Percentiles rank a stretch among this genome's conserved stretches.
Conservation (phyloP, 2,113 vertebrate species). For the Cygnus atratus region DNA sequence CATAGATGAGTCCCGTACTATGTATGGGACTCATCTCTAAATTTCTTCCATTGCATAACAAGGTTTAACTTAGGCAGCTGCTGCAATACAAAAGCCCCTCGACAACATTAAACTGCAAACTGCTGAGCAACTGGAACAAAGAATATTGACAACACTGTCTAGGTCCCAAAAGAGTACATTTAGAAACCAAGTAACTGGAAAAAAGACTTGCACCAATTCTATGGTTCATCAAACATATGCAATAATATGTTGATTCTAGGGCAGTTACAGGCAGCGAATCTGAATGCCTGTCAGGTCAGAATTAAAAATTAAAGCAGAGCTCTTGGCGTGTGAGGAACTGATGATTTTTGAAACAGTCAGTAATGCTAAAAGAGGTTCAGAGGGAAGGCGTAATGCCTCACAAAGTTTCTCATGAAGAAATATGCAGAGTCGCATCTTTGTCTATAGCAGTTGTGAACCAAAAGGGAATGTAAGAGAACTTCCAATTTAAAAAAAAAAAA, state of each 20-base stretch:
- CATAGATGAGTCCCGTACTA: neutral
- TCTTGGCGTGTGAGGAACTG: conserved; percentile 9
- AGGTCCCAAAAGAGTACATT: conserved; percentile 39
- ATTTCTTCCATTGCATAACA: neutral
- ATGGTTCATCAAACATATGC: conserved; percentile 46
- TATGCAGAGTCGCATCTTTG: neutral
- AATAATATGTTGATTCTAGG: conserved; percentile 48
- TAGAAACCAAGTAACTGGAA: conserved; percentile 64
- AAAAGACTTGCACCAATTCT: conserved; percentile 43
- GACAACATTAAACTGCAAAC: conserved; percentile 29
- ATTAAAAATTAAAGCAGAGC: conserved; percentile 61
- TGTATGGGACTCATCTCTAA: neutral
- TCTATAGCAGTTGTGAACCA: neutral
- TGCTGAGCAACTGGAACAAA: conserved; percentile 54
- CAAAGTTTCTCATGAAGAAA: neutral
- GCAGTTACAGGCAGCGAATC: conserved; percentile 14
- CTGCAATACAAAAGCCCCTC: neutral
- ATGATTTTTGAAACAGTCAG: neutral
- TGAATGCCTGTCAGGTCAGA: conserved; percentile 13
- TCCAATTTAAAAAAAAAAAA: neutral
- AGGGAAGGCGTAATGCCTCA: neutral
- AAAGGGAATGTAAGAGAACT: neutral
- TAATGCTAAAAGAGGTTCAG: neutral
- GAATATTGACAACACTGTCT: conserved; percentile 42
- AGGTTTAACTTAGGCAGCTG: conserved; percentile 11